Evolutionary conservation across 2,888 invertebrate species (phyloP).

Genomic region (Julus scandinavius): DNA sequence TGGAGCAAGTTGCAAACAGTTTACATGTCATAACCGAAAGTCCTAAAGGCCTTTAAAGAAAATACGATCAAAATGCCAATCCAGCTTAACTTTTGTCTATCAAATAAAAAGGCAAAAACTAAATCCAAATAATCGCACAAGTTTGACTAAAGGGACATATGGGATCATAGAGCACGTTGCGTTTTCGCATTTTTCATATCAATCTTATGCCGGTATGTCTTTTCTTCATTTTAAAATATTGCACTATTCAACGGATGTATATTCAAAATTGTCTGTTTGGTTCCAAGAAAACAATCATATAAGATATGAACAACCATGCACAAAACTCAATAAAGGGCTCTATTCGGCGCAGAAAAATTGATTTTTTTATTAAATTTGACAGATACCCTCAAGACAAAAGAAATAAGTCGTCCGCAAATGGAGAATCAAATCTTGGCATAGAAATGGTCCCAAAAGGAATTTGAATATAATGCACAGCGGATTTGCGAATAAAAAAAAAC

Average conservation of each 20-base stretch:
- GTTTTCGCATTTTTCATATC: background rate
- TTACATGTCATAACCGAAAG: background rate
- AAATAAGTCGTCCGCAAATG: conserved; percentile 14
- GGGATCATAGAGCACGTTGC: background rate
- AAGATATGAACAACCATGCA: conserved; percentile 20
- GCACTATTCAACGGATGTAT: background rate
- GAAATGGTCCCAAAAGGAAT: background rate
- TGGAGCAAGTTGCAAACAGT: background rate
- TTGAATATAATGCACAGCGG: background rate
- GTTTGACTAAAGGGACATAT: background rate
- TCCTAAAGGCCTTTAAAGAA: background rate
- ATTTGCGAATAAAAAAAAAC: background rate
- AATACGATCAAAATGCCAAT: conserved; percentile 8
- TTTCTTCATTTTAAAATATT: conserved; percentile 26
- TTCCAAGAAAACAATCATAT: conserved; percentile 15
- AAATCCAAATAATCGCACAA: background rate
- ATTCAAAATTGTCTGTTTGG: conserved; percentile 26
- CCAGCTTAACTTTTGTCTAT: background rate
- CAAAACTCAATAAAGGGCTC: conserved; percentile 7
- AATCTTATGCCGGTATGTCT: background rate
- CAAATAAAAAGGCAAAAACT: background rate
- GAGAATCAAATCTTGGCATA: conserved; percentile 6
- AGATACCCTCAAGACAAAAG: conserved; percentile 6
- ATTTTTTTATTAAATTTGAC: conserved; percentile 33
- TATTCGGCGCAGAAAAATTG: conserved; percentile 21